These are phyloP conservation scores for Theocolax elegans DNA, from an alignment of 1,140 invertebrate genomes.

Conservation along the genomic window DNA sequence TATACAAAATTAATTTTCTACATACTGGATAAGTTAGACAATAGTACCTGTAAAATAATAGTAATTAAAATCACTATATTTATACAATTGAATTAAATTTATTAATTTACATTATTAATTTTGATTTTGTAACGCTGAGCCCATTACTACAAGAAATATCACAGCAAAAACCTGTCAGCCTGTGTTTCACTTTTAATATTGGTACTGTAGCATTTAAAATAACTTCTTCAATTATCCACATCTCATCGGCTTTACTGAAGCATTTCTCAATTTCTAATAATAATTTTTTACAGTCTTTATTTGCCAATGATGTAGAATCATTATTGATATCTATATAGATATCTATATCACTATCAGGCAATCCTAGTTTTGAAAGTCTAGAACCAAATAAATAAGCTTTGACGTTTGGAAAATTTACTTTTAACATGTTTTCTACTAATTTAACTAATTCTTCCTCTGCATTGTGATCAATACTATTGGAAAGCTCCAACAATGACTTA, in stretches of 20 bases:
- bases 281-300: not conserved
- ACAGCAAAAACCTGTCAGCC: constrained; percentile 61
- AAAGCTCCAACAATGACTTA: constrained; percentile 23
- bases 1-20: constrained; percentile 54
- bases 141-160: constrained; percentile 70
- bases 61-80: not conserved
- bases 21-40: constrained; percentile 51
- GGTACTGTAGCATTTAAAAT: constrained; percentile 59
- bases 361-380: constrained; percentile 60
- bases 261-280: constrained; percentile 7
- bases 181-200: constrained; percentile 68
- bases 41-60: constrained; percentile 52
- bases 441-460: constrained; percentile 6
- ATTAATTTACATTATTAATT: constrained; percentile 58
- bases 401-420: constrained; percentile 25
- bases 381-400: constrained; percentile 64
- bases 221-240: constrained; percentile 40
- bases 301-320: constrained; percentile 6
- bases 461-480: constrained; percentile 23
- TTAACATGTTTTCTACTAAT: constrained; percentile 36
- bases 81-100: not conserved
- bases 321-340: constrained; percentile 64
- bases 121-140: constrained; percentile 68
- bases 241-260: constrained; percentile 25
- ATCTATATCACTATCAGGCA: constrained; percentile 64